Percentiles rank a stretch among this genome's conserved stretches.
Evolutionary conservation across 2,797 vertebrate genomes (phyloP).

Genomic region (Pterois miles): DNA sequence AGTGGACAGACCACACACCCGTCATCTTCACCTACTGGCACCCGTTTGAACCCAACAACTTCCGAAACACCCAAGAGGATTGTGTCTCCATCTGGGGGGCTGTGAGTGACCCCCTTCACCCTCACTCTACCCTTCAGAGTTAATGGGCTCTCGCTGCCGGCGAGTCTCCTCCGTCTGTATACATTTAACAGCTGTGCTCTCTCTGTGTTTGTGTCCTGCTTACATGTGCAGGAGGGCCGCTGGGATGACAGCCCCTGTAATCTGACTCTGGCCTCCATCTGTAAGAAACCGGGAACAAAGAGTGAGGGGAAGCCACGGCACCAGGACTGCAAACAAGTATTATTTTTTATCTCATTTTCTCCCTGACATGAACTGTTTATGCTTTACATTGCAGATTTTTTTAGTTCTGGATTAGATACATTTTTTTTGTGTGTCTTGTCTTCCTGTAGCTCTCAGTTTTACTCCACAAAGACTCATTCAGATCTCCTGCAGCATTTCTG

Average conservation of each 20-base stretch:
- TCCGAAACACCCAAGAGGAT: conserved; percentile 93
- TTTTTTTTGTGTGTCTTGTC: not conserved
- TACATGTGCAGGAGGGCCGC: conserved; percentile 88
- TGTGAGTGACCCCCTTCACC: conserved; percentile 83
- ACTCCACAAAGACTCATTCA: conserved; percentile 55
- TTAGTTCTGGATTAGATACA: not conserved
- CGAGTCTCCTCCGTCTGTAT: conserved; percentile 40
- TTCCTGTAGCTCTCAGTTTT: not conserved
- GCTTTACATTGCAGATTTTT: not conserved
- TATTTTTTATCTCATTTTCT: not conserved
- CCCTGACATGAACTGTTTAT: not conserved
- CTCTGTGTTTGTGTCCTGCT: conserved; percentile 52
- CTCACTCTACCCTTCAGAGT: conserved; percentile 3
- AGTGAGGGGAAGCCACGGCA: conserved; percentile 86
- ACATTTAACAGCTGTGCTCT: conserved; percentile 60
- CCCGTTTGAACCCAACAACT: conserved; percentile 97
- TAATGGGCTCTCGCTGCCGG: conserved; percentile 15
- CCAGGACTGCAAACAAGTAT: conserved; percentile 92
- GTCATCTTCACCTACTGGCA: conserved; percentile 98
- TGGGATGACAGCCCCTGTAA: conserved; percentile 99
- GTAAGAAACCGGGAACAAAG: conserved; percentile 92
- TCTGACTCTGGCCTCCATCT: conserved; percentile 93
- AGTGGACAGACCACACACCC: conserved; percentile 93
- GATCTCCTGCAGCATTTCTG: conserved; percentile 43
- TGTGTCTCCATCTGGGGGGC: conserved; percentile 97